Evolutionary conservation across 2,888 invertebrate genomes (phyloP).

Genomic region (Resseliella maxima): DNA sequence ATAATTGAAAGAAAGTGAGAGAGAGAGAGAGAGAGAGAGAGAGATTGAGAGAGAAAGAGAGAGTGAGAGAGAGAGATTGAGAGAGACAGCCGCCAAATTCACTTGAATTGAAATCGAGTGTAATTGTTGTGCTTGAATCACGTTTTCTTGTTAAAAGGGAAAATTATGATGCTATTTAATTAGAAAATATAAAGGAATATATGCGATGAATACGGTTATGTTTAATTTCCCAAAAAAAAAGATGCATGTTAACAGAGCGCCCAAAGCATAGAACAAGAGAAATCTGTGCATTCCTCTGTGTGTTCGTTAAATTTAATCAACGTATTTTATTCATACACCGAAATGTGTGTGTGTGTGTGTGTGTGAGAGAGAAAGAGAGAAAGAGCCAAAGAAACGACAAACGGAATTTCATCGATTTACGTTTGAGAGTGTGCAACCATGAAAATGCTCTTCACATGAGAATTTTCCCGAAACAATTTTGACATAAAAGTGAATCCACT

Average conservation of each 20-base stretch:
- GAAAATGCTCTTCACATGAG: not conserved
- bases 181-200: not conserved
- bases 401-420: not conserved
- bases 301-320: constrained; percentile 31
- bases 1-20: no score
- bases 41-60: no score
- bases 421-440: not conserved
- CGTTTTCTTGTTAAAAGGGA: constrained; percentile 38
- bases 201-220: not conserved
- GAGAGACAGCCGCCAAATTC: no score
- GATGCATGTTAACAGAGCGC: not conserved
- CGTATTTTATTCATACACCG: constrained; percentile 5
- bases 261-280: not conserved
- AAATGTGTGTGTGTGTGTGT: not conserved
- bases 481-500: not conserved
- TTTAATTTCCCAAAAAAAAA: not conserved
- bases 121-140: constrained; percentile 24
- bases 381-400: not conserved
- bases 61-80: no score
- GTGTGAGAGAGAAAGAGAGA: not conserved
- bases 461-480: not conserved
- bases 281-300: not conserved
- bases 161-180: constrained; percentile 50
- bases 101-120: constrained; percentile 11
- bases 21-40: no score